phyloP scores from a whole-genome alignment of 1,140 invertebrate genomes.

The Rhopalosiphum maidis region DNA sequence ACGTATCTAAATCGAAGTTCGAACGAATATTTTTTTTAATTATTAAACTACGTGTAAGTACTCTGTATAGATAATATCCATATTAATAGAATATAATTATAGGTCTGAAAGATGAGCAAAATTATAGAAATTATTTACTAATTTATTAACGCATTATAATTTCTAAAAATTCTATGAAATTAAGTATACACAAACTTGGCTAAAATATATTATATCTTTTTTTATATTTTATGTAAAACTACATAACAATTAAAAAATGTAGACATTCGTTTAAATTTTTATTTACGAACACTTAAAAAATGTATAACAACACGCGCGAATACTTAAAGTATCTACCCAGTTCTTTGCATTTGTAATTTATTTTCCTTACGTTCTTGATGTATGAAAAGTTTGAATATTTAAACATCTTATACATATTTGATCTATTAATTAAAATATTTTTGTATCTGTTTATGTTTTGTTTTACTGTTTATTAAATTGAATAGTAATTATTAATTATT shows the following conservation, averaged over 20 bases:
- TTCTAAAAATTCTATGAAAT: background rate
- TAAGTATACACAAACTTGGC: too few species aligned
- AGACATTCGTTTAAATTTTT: background rate
- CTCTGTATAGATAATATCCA: background rate
- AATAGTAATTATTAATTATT: background rate
- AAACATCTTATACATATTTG: background rate
- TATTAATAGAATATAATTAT: background rate
- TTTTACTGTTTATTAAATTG: background rate
- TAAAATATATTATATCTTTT: too few species aligned
- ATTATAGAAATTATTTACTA: background rate
- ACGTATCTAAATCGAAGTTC: background rate
- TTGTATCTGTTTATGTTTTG: background rate
- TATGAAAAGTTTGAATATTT: background rate
- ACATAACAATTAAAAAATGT: background rate
- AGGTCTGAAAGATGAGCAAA: background rate
- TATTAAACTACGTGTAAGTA: background rate
- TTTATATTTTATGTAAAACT: background rate
- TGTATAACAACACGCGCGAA: background rate
- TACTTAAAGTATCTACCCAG: background rate
- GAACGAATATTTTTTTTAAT: background rate
- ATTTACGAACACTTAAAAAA: background rate
- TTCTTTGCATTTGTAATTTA: background rate
- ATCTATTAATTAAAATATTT: background rate
- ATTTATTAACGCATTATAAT: background rate
- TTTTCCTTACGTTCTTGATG: background rate